These are phyloP conservation scores for Catocala sponsa DNA, from an alignment of 2,888 invertebrate species.

Conservation along the genomic window DNA sequence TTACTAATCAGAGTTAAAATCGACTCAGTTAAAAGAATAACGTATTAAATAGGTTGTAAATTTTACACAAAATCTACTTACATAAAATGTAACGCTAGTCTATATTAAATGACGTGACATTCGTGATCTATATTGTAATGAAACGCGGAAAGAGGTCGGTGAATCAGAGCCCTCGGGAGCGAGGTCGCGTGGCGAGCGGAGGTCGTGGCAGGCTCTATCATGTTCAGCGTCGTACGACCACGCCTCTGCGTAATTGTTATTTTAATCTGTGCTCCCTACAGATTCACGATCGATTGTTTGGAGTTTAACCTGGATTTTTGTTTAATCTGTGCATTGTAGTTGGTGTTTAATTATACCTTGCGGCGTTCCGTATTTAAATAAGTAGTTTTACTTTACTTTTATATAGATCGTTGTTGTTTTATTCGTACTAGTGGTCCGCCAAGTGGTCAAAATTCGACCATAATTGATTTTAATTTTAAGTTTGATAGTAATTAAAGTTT, in stretches of 20 bases:
- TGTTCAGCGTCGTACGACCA: conserved; percentile 55
- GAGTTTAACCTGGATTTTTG: conserved; percentile 18
- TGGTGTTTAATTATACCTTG: neutral
- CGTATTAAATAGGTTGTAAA: too few relatives aligned
- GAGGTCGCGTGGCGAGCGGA: conserved; percentile 64
- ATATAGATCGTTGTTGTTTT: too few relatives aligned
- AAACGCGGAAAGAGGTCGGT: conserved; percentile 55
- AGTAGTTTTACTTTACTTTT: neutral
- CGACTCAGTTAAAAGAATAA: too few relatives aligned
- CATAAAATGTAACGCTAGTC: neutral
- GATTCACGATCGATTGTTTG: conserved; percentile 42
- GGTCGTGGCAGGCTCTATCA: conserved; percentile 65
- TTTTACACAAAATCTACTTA: too few relatives aligned
- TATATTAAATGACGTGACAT: conserved; percentile 12
- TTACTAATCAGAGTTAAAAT: too few relatives aligned
- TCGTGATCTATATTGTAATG: conserved; percentile 47
- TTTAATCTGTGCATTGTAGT: conserved; percentile 8
- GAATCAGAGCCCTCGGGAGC: conserved; percentile 67
- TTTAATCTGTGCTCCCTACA: conserved; percentile 62
- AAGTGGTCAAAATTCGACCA: too few relatives aligned
- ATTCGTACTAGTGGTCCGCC: too few relatives aligned
- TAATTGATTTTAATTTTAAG: too few relatives aligned
- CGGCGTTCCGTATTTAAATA: neutral
- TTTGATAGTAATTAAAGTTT: too few relatives aligned
- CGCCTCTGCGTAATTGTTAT: conserved; percentile 71